These are phyloP conservation scores for Oxygymnocypris stewartii DNA, from an alignment of 2,113 vertebrate genomes.

Conservation along the genomic window DNA sequence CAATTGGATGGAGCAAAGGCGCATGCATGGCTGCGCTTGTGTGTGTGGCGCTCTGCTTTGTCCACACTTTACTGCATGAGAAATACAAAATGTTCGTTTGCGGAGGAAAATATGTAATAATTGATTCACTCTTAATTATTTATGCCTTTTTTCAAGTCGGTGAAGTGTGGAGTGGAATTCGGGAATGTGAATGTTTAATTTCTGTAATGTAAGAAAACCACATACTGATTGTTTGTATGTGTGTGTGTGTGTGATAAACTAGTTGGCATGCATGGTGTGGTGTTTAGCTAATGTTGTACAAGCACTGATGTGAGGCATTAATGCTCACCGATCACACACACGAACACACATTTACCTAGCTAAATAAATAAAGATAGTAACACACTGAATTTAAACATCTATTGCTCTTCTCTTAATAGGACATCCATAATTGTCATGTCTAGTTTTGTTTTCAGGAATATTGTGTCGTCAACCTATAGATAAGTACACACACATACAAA, in stretches of 20 bases:
- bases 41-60: slow-evolving; percentile 51
- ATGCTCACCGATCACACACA: not conserved
- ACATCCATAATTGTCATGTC: no score
- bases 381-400: no score
- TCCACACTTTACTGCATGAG: slow-evolving; percentile 45
- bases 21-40: slow-evolving; percentile 71
- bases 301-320: slow-evolving; percentile 7
- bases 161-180: slow-evolving; percentile 46
- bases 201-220: slow-evolving; percentile 31
- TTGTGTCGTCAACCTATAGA: no score
- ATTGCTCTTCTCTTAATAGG: no score
- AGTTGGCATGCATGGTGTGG: slow-evolving; percentile 39
- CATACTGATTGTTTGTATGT: not conserved
- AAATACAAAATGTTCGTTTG: no score
- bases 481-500: no score
- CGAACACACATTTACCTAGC: slow-evolving; percentile 20
- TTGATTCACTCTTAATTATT: slow-evolving; percentile 50
- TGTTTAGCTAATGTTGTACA: slow-evolving; percentile 38
- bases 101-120: slow-evolving; percentile 46
- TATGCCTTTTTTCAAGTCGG: slow-evolving; percentile 14
- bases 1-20: slow-evolving; percentile 41
- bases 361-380: not conserved
- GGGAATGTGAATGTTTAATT: slow-evolving; percentile 48
- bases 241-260: slow-evolving; percentile 26
- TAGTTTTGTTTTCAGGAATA: no score